Evolutionary conservation across 2,888 invertebrate genomes (phyloP).

Genomic region (Phragmatobia fuliginosa): DNA sequence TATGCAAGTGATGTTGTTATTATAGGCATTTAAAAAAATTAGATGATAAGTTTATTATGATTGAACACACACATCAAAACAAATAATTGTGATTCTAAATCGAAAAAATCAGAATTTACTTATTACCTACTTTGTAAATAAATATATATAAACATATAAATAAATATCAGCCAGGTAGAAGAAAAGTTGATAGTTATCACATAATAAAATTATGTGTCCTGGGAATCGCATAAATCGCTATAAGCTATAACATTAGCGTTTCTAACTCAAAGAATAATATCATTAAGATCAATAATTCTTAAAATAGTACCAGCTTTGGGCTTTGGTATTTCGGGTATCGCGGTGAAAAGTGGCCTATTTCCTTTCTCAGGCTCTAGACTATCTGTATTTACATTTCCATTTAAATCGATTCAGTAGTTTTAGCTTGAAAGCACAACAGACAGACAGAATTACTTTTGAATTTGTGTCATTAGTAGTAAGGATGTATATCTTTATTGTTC

Average conservation of each 20-base stretch:
- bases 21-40: not conserved
- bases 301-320: no score
- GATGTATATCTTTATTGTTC: no score
- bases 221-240: not conserved
- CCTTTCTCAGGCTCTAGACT: no score
- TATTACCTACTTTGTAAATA: not conserved
- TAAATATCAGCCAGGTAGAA: no score
- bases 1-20: not conserved
- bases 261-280: not conserved
- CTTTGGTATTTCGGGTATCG: no score
- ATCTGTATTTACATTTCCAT: no score
- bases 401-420: no score
- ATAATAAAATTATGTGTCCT: not conserved
- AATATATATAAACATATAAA: not conserved
- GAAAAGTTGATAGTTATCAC: not conserved
- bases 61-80: not conserved
- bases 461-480: no score
- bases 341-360: no score
- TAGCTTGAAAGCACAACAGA: no score
- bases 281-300: not conserved
- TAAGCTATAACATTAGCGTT: not conserved
- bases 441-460: no score
- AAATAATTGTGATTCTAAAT: no score
- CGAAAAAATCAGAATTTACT: not conserved
- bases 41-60: not conserved